Conservation (phyloP, 2,888 invertebrate species). For the Cosmopolites sordidus region DNA sequence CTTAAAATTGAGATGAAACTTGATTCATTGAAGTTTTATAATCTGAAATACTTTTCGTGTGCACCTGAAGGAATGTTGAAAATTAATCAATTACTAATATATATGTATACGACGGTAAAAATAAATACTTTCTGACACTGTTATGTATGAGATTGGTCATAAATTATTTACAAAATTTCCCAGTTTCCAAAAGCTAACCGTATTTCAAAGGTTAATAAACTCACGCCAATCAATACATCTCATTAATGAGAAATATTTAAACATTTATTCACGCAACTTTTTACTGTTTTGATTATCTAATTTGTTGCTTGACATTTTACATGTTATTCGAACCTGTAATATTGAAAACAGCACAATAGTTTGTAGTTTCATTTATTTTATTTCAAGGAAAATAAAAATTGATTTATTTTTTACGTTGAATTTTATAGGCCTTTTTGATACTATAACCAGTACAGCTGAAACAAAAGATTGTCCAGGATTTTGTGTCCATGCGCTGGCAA, state of each 20-base stretch:
- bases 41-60: no score
- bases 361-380: no score
- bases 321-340: not conserved
- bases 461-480: constrained; percentile 84
- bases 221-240: constrained; percentile 9
- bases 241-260: not conserved
- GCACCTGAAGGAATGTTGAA: no score
- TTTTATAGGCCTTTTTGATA: constrained; percentile 69
- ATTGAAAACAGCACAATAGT: no score
- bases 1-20: no score
- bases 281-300: not conserved
- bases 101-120: no score
- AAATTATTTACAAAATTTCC: constrained; percentile 23
- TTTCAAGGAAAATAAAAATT: not conserved
- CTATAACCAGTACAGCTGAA: constrained; percentile 79
- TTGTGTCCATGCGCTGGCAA: constrained; percentile 81
- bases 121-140: no score
- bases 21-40: no score
- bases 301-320: not conserved
- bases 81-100: no score
- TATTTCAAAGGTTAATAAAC: constrained; percentile 25
- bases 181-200: constrained; percentile 22
- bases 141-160: constrained; percentile 18
- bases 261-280: not conserved
- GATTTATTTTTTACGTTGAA: not conserved